Evolutionary conservation across 2,113 vertebrate species (phyloP).

Genomic region (Centropus bengalensis): DNA sequence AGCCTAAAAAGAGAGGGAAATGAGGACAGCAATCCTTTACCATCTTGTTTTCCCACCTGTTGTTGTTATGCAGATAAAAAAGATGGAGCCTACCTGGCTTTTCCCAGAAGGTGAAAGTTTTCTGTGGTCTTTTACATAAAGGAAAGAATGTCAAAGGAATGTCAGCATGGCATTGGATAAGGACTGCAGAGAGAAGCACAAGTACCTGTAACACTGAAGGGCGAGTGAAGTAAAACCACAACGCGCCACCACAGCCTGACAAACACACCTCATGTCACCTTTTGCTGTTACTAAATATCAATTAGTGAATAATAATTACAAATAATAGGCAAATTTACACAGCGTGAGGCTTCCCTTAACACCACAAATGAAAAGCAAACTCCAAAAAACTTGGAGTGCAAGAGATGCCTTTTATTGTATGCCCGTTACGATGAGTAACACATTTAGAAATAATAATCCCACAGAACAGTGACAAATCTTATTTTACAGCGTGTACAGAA

Average conservation of each 20-base stretch:
- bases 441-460: conserved; percentile 85
- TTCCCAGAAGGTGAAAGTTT: not conserved
- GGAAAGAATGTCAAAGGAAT: not conserved
- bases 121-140: not conserved
- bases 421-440: conserved; percentile 84
- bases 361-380: conserved; percentile 56
- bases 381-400: conserved; percentile 76
- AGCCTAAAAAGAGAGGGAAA: not conserved
- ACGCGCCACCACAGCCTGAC: not conserved
- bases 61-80: not conserved
- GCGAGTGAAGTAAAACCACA: not conserved
- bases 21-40: not conserved
- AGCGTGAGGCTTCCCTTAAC: not conserved
- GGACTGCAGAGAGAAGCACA: not conserved
- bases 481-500: conserved; percentile 87
- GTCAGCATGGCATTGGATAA: not conserved
- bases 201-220: not conserved
- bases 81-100: conserved; percentile 8
- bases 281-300: not conserved
- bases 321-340: not conserved
- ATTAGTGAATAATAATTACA: not conserved
- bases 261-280: not conserved
- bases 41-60: not conserved
- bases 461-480: conserved; percentile 85
- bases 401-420: conserved; percentile 87